Evolutionary conservation across 2,888 invertebrate genomes (phyloP).

Genomic region (Lissocephala sabroskyi): DNA sequence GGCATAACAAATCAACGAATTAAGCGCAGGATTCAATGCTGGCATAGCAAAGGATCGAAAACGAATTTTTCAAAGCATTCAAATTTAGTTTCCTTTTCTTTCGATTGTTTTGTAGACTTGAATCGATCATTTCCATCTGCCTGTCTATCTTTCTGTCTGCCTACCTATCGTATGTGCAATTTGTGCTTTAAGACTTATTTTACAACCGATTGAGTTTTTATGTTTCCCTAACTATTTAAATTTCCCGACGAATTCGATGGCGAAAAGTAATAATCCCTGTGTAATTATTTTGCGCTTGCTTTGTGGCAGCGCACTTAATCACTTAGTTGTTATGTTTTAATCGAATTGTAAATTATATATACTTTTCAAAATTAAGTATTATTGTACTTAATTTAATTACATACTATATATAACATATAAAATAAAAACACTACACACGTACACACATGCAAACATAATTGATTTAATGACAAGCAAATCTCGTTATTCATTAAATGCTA

Average conservation of each 20-base stretch:
- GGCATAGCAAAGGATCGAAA: slow-evolving; percentile 24
- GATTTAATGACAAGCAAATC: slow-evolving; percentile 26
- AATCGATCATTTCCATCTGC: background rate
- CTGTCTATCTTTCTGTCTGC: background rate
- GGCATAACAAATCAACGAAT: slow-evolving; percentile 51
- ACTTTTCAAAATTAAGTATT: slow-evolving; percentile 51
- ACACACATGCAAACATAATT: slow-evolving; percentile 5
- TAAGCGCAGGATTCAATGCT: slow-evolving; percentile 27
- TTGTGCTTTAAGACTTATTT: slow-evolving; percentile 54
- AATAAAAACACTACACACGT: slow-evolving; percentile 30
- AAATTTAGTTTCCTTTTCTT: slow-evolving; percentile 9
- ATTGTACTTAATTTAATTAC: slow-evolving; percentile 56
- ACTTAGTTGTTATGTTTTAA: slow-evolving; percentile 54
- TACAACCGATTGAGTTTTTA: slow-evolving; percentile 22
- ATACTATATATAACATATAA: too few relatives aligned
- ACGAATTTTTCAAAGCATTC: slow-evolving; percentile 37
- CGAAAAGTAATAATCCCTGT: too few relatives aligned
- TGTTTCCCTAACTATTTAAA: slow-evolving; percentile 25
- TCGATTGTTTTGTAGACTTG: background rate
- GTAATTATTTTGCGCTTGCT: too few relatives aligned
- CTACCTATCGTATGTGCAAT: slow-evolving; percentile 46
- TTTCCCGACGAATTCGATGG: slow-evolving; percentile 28
- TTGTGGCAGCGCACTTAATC: too few relatives aligned
- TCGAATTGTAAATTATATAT: slow-evolving; percentile 53
- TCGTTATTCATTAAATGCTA: slow-evolving; percentile 43